Evolutionary conservation across 30 jellyfish, hydroid and myxozoan species (phyloP).

Genomic region (Turritopsis rubra): DNA sequence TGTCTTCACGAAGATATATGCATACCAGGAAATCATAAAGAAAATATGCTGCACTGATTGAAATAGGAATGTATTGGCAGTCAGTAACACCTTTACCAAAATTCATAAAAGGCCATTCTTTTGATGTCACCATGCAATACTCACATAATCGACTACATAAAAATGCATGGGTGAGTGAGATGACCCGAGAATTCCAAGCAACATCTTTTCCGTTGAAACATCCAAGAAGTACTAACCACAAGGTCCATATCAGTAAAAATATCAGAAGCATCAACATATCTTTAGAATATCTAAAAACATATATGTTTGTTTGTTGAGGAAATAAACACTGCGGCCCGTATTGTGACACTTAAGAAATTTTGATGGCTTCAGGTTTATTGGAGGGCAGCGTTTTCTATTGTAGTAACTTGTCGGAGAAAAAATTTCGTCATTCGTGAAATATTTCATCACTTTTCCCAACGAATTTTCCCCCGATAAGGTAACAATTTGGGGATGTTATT

Average conservation of each 20-base stretch:
- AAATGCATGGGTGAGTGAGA: conserved; percentile 66
- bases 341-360: too few species aligned
- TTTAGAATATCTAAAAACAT: neutral
- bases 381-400: too few species aligned
- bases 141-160: conserved; percentile 33
- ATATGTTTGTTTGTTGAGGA: too few species aligned
- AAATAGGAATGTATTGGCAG: conserved; percentile 35
- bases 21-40: conserved; percentile 63
- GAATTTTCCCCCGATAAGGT: too few species aligned
- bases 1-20: conserved; percentile 50
- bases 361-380: too few species aligned
- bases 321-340: too few species aligned
- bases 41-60: conserved; percentile 52
- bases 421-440: too few species aligned
- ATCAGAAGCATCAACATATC: neutral
- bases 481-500: too few species aligned
- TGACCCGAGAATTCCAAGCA: conserved; percentile 64
- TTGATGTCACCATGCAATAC: conserved; percentile 17
- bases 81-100: conserved; percentile 49
- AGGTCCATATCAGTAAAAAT: neutral
- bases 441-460: too few species aligned
- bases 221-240: neutral
- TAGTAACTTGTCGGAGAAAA: too few species aligned
- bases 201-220: conserved; percentile 7
- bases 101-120: conserved; percentile 42